Evolutionary conservation across 92 coral and sea anemone genomes (phyloP).

Genomic region (Zoanthus sociatus): DNA sequence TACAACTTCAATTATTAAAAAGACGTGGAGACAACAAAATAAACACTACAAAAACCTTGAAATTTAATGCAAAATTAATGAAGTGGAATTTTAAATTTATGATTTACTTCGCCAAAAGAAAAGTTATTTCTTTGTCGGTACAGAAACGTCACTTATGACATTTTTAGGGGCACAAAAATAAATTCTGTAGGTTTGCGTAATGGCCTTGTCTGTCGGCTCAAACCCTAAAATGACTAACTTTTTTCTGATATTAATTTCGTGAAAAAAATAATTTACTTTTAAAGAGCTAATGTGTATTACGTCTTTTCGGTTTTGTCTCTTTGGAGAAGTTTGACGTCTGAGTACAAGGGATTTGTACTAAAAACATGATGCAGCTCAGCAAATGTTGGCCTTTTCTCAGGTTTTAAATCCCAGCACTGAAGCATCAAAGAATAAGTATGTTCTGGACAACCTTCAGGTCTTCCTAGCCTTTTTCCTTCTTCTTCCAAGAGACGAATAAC

Average conservation of each 20-base stretch:
- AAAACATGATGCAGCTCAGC: slow-evolving; percentile 89
- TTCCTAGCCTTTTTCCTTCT: slow-evolving; percentile 87
- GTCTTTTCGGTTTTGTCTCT: slow-evolving; percentile 56
- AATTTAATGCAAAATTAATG: too few relatives aligned
- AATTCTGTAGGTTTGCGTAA: too few relatives aligned
- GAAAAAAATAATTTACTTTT: not conserved
- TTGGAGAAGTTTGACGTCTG: slow-evolving; percentile 83
- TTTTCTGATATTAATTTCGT: not conserved
- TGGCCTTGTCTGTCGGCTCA: too few relatives aligned
- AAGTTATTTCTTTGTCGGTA: too few relatives aligned
- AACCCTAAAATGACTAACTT: not conserved
- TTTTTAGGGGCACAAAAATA: too few relatives aligned
- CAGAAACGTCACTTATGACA: too few relatives aligned
- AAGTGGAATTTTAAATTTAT: too few relatives aligned
- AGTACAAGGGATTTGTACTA: slow-evolving; percentile 96
- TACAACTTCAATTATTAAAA: too few relatives aligned
- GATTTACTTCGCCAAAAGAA: too few relatives aligned
- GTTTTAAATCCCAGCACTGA: slow-evolving; percentile 97
- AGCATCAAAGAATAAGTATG: slow-evolving; percentile 95
- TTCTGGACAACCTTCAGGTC: slow-evolving; percentile 96
- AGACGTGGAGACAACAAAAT: too few relatives aligned
- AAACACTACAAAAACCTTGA: too few relatives aligned
- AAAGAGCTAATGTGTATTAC: not conserved
- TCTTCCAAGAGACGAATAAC: slow-evolving; percentile 92
- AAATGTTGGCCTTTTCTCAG: slow-evolving; percentile 95